Base-by-base conservation (phyloP, 2,113 vertebrate species). In the Corvus hawaiiensis region DNA sequence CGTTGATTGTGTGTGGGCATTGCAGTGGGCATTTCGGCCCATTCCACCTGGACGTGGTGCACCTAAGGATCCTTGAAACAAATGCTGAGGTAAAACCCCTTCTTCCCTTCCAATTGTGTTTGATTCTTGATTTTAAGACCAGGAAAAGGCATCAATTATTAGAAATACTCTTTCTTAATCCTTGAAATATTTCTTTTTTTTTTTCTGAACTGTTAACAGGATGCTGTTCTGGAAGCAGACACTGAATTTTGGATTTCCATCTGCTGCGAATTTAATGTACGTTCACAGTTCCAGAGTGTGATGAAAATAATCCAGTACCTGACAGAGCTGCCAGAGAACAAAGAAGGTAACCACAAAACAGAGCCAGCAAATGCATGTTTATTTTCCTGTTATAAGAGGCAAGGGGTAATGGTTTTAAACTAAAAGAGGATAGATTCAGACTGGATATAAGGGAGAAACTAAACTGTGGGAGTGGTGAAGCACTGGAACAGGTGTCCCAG, bases 201-300 rank as follows among this genome's bases (percentile, higher is more conserved):
- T 81, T 23, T 27, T 68, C 67, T 71, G 56, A 86, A 95, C 55
- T 69, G 10, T 66, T n/a, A 77, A 51, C 81, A 99, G 99, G 99
- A 99, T 66, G 96, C 98, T 6, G 95, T 98, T 51, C 96, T 99
- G 97, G 99, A 99, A 94, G 96, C 95, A 61, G 99, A 99, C 55
- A 97, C 98, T n/a, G 99, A 99, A 74, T 99, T 99, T 93, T 99
- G 99, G 99, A 98, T 99, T 80, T 98, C 98, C 2, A 92, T 99
- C 66, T 99, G 98, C 87, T 99, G 98, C 15, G 97, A 98, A 89
- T 99, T 99, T 61, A 96, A 97, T 30, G 97, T 98, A 22, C 82
- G 30, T 6, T 98, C 98, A 20, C 99, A 99, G 94, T 95, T 99
- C 49, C 95, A 97, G 43, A 98, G 98, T 5, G 73, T 99, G 84